Conservation (phyloP, 2,888 invertebrate species). For the Agonopterix arenella region DNA sequence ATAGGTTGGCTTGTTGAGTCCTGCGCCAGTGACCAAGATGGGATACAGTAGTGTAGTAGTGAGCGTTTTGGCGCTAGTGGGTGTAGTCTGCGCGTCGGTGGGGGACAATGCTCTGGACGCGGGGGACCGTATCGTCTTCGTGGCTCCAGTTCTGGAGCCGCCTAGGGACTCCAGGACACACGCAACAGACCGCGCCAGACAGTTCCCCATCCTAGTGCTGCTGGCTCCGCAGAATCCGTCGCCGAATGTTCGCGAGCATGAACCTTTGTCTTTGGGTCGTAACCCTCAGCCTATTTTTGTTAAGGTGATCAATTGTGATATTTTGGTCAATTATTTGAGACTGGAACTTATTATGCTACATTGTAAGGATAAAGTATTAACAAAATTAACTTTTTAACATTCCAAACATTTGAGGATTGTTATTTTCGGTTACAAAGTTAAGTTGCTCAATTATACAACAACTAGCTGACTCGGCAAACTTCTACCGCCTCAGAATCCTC, state of each 20-base stretch:
- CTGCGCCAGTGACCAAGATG: conserved; percentile 62
- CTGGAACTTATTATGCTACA: too few species aligned
- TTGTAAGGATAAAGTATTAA: too few species aligned
- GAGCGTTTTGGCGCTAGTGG: conserved; percentile 43
- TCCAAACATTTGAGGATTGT: too few species aligned
- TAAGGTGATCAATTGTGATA: conserved; percentile 36
- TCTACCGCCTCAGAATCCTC: too few species aligned
- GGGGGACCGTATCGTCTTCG: conserved; percentile 50
- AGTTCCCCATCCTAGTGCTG: conserved; percentile 62
- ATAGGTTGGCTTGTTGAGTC: conserved; percentile 55
- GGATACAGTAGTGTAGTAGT: conserved; percentile 46
- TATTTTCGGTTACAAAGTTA: too few species aligned
- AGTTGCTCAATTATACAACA: too few species aligned
- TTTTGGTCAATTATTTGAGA: too few species aligned
- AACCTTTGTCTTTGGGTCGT: conserved; percentile 48
- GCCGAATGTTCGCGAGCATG: conserved; percentile 34
- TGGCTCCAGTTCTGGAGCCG: conserved; percentile 62
- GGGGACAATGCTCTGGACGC: conserved; percentile 53
- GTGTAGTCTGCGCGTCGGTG: conserved; percentile 39
- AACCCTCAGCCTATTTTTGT: conserved; percentile 57
- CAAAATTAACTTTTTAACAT: too few species aligned
- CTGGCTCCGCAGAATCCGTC: conserved; percentile 39
- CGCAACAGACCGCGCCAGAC: conserved; percentile 52
- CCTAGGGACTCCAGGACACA: conserved; percentile 52
- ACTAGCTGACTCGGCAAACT: too few species aligned